phyloP scores from a whole-genome alignment of 1,140 invertebrate genomes.

The Cyrtorhinus lividipennis region DNA sequence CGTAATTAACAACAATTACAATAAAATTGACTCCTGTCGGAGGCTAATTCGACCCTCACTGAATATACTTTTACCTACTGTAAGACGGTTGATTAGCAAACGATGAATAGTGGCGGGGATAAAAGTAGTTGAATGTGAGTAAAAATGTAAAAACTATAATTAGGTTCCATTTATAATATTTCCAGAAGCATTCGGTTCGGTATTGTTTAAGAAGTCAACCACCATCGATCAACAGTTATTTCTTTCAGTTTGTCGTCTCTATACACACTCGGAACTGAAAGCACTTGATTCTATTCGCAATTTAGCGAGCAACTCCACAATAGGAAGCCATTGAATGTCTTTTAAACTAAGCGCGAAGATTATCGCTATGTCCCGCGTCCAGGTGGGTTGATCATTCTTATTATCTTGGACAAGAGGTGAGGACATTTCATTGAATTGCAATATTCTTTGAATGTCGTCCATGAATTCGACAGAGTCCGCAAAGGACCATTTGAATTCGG shows the following conservation, averaged over 20 bases:
- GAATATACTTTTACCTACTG: too few species aligned
- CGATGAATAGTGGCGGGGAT: background rate
- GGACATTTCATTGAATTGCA: conserved; percentile 7
- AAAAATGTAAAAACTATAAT: background rate
- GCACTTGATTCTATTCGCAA: background rate
- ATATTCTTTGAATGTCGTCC: conserved; percentile 12
- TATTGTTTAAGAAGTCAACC: background rate
- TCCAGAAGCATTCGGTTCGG: background rate
- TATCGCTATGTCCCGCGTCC: conserved; percentile 4
- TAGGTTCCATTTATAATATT: background rate
- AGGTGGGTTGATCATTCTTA: conserved; percentile 20
- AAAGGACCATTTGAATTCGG: conserved; percentile 2
- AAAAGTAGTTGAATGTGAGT: background rate
- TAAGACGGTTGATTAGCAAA: background rate
- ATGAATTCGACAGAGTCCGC: background rate
- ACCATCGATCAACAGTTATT: conserved; percentile 15
- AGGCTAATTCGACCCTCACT: too few species aligned
- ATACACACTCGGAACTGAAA: conserved; percentile 7
- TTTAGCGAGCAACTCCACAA: conserved; percentile 19
- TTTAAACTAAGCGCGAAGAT: conserved; percentile 13
- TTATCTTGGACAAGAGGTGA: conserved; percentile 12
- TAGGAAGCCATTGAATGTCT: conserved; percentile 19
- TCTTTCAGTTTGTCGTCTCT: conserved; percentile 12
- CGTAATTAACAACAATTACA: background rate
- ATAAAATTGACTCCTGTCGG: background rate